phyloP scores from a whole-genome alignment of 2,888 invertebrate species.

The Bruchidius siliquastri region DNA sequence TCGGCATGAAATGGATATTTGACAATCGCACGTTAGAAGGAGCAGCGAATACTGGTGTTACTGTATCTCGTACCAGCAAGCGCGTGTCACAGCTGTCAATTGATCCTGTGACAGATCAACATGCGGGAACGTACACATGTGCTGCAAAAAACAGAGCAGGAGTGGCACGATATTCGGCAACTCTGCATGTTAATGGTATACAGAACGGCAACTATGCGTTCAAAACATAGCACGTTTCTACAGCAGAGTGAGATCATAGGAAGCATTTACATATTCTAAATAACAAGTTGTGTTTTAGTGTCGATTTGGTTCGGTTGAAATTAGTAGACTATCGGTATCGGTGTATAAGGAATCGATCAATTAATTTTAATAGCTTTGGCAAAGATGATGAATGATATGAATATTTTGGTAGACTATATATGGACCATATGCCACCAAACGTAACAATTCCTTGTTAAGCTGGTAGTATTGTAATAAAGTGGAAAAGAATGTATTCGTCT shows the following conservation, averaged over 20 bases:
- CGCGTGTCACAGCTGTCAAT: constrained; percentile 53
- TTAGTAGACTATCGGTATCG: background rate
- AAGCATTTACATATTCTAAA: too few species aligned
- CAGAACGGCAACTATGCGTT: background rate
- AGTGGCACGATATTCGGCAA: constrained; percentile 49
- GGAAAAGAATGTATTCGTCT: too few species aligned
- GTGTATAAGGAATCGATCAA: background rate
- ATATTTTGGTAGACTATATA: too few species aligned
- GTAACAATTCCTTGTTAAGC: too few species aligned
- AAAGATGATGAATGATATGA: too few species aligned
- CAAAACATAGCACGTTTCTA: background rate
- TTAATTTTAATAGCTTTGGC: too few species aligned
- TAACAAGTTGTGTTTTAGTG: too few species aligned
- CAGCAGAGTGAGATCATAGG: background rate
- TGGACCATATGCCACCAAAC: too few species aligned
- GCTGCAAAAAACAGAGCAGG: constrained; percentile 52
- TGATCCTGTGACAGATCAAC: constrained; percentile 50
- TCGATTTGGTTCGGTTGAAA: too few species aligned
- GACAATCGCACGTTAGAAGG: constrained; percentile 42
- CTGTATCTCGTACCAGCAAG: constrained; percentile 46
- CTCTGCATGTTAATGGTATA: constrained; percentile 53
- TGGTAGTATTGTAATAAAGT: too few species aligned
- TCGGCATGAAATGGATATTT: constrained; percentile 40
- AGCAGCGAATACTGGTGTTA: constrained; percentile 37
- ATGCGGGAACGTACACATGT: constrained; percentile 54